A percentile compares a stretch with the other conserved stretches of the same genome.
Conservation (phyloP, 2,888 invertebrate genomes). For the Itoplectis maculator region DNA sequence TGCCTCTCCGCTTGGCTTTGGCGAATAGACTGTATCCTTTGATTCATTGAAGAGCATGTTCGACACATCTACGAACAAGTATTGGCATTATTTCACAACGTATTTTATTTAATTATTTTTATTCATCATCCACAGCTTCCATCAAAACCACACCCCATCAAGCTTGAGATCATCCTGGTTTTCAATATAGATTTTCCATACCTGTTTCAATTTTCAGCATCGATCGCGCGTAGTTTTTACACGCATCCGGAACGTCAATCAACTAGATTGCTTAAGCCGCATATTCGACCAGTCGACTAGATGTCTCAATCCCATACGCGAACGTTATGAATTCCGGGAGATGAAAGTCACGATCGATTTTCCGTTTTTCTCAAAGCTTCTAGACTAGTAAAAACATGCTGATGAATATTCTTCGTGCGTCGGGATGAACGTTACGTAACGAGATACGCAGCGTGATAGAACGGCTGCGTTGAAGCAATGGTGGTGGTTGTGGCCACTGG, state of each 20-base stretch:
- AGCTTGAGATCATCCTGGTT: conserved; percentile 1
- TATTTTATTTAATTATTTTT: too few relatives aligned
- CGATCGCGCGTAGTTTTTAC: not conserved
- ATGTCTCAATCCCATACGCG: not conserved
- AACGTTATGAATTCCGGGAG: conserved; percentile 13
- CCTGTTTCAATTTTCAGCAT: not conserved
- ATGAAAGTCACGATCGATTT: conserved; percentile 25
- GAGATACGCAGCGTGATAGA: conserved; percentile 16
- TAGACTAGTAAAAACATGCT: conserved; percentile 12
- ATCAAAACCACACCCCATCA: not conserved
- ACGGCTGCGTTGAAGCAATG: not conserved
- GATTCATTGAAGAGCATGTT: not conserved
- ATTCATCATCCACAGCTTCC: too few relatives aligned
- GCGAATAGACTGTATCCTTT: not conserved
- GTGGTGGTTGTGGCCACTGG: not conserved
- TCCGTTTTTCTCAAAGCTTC: conserved; percentile 17
- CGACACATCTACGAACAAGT: too few relatives aligned
- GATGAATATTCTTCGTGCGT: conserved; percentile 20
- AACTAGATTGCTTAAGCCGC: not conserved
- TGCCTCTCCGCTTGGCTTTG: not conserved
- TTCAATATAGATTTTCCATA: not conserved
- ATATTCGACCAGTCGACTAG: not conserved
- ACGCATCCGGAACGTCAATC: conserved; percentile 1
- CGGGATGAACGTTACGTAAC: conserved; percentile 14
- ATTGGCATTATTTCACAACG: too few relatives aligned